Percentiles rank a stretch among this genome's conserved stretches.
Conservation (phyloP, 1,140 invertebrate species). For the Gryon sp. region DNA sequence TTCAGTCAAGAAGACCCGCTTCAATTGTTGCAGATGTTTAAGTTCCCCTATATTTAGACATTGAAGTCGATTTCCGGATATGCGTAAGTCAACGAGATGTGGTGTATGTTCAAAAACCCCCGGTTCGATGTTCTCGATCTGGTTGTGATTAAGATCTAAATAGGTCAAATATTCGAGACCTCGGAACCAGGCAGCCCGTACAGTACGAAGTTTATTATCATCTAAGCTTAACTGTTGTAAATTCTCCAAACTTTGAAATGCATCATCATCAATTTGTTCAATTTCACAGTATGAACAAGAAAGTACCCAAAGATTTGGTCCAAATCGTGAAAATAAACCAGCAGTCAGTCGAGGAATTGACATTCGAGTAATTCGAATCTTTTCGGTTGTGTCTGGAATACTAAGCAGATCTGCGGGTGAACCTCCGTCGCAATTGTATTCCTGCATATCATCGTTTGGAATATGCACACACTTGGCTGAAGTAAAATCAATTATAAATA, state of each 20-base stretch:
- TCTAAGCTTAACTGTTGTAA: conserved; percentile 73
- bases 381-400: conserved; percentile 66
- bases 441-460: conserved; percentile 68
- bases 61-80: conserved; percentile 73
- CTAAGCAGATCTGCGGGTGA: conserved; percentile 60
- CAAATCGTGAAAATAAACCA: conserved; percentile 69
- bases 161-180: conserved; percentile 70
- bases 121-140: conserved; percentile 70
- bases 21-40: conserved; percentile 63
- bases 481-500: conserved; percentile 28
- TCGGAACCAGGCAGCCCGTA: conserved; percentile 69
- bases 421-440: conserved; percentile 71
- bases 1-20: conserved; percentile 70
- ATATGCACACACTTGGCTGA: conserved; percentile 62
- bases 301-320: conserved; percentile 68
- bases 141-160: conserved; percentile 74
- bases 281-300: conserved; percentile 72
- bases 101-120: conserved; percentile 68
- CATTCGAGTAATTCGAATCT: conserved; percentile 70
- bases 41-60: conserved; percentile 71
- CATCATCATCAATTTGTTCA: conserved; percentile 68
- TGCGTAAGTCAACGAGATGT: conserved; percentile 69
- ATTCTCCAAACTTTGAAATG: conserved; percentile 66
- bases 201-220: conserved; percentile 67
- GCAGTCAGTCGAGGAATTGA: conserved; percentile 60